Base-by-base conservation (phyloP, 2,113 vertebrate species). In the Hyperoodon ampullatus region DNA sequence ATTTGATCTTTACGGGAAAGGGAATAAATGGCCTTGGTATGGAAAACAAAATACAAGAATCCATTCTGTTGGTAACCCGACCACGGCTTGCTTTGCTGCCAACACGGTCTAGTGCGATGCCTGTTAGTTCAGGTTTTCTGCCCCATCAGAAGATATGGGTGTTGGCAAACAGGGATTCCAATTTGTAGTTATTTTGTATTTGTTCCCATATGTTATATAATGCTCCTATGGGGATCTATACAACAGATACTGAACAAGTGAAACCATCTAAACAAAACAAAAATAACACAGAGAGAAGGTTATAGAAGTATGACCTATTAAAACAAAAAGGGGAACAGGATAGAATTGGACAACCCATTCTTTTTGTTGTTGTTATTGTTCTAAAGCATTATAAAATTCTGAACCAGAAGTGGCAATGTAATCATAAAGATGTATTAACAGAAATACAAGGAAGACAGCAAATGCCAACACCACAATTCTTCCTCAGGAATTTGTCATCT, bases 51-150 rank as follows among this genome's bases (percentile, higher is more conserved):
- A 96, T 50, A 92, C 0, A 55, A 93, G 89, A 96, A 94, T 90
- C 50, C 70, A 89, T 95, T 88, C 78, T 39, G 24, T 50, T 39
- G 39, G 89, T 92, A 97, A 95, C 65, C 30, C 0, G 14, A 94
- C 86, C 90, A 26, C 3, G 1, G 63, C 85, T 95, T 66, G 86
- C 86, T 95, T 74, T 87, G 78, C 88, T 44, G 63, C 39, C 0
- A 65, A 93, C 83, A 97, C 14, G 80, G 97, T 97, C 97, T 96
- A 58, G 65, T 96, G 96, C 96, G 96, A 96, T 77, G 80, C 89
- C 92, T 97, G 87, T 97, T 97, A 95, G 92, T 92, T 95, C 93
- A 95, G 92, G 89, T 98, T 97, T 97, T 95, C 78, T 94, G 72
- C 12, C 74, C 82, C 50, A 75, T 13, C 39, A 63, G 80, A 88